These are phyloP conservation scores for Melanerpes formicivorus DNA, from an alignment of 2,113 vertebrate genomes.

Conservation along the genomic window DNA sequence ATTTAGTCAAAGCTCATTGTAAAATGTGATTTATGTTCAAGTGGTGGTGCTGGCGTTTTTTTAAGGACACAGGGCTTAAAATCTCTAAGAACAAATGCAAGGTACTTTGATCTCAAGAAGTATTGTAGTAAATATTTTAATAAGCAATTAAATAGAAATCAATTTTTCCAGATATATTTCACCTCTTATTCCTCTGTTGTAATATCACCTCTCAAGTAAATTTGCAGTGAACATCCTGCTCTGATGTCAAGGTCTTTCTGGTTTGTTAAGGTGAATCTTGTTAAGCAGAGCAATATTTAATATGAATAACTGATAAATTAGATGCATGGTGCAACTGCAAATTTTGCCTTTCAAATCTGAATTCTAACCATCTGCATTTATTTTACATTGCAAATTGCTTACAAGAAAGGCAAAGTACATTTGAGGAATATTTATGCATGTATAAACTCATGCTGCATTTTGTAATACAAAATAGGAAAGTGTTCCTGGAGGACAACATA, in stretches of 20 bases:
- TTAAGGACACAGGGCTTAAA: neutral
- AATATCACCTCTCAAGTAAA: neutral
- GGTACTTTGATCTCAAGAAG: neutral
- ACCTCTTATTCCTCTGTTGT: neutral
- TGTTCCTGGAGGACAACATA: neutral
- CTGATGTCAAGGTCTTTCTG: neutral
- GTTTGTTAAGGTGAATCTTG: neutral
- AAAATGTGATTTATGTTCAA: neutral
- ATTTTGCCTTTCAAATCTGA: conserved; percentile 17
- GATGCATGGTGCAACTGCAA: neutral
- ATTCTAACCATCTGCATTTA: conserved; percentile 20
- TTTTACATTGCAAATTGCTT: conserved; percentile 1
- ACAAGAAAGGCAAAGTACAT: neutral
- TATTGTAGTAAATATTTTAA: neutral
- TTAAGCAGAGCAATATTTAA: neutral
- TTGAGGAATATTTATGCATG: conserved; percentile 7
- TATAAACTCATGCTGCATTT: neutral
- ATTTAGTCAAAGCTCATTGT: neutral
- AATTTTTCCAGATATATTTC: neutral
- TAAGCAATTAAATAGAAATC: neutral
- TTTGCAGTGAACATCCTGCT: neutral
- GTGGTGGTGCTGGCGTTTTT: neutral
- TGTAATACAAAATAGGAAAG: neutral
- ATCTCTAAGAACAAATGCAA: neutral
- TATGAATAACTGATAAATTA: conserved; percentile 14